Evolutionary conservation across 2,113 vertebrate genomes (phyloP).

Genomic region (Protobothrops mucrosquamatus): DNA sequence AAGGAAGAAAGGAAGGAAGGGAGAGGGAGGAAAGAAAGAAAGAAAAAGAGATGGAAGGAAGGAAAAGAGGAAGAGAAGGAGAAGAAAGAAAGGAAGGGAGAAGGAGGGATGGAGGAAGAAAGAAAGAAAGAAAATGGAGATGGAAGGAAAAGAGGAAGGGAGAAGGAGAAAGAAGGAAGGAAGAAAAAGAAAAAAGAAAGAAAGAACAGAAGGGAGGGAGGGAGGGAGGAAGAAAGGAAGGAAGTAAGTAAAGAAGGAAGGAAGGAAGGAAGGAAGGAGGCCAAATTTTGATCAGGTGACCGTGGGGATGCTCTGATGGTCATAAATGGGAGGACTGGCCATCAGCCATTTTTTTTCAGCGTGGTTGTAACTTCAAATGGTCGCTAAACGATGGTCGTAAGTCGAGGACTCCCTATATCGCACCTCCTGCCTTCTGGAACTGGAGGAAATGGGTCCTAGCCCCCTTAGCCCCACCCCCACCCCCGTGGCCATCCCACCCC

Average conservation of each 20-base stretch:
- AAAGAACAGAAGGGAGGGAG: too few species aligned
- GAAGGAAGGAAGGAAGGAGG: not conserved
- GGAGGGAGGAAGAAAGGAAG: too few species aligned
- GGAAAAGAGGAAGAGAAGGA: too few species aligned
- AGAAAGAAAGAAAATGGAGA: too few species aligned
- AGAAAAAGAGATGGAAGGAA: too few species aligned
- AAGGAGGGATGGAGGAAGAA: too few species aligned
- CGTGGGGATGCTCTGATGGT: not conserved
- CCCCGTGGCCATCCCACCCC: not conserved
- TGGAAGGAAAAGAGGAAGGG: too few species aligned
- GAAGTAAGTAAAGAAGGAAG: too few species aligned
- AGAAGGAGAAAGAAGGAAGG: too few species aligned
- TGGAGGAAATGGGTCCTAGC: not conserved
- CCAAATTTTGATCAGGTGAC: not conserved
- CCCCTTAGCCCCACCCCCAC: not conserved
- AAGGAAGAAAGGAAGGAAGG: too few species aligned
- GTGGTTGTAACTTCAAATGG: not conserved
- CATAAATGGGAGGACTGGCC: not conserved
- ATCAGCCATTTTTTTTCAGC: not conserved
- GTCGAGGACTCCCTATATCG: not conserved
- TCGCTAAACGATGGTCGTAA: not conserved
- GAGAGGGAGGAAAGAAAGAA: too few species aligned
- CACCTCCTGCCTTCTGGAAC: not conserved
- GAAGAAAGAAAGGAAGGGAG: too few species aligned
- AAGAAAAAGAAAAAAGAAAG: rapidly evolving